phyloP scores from a whole-genome alignment of 2,113 vertebrate genomes.

The Laterallus jamaicensis region DNA sequence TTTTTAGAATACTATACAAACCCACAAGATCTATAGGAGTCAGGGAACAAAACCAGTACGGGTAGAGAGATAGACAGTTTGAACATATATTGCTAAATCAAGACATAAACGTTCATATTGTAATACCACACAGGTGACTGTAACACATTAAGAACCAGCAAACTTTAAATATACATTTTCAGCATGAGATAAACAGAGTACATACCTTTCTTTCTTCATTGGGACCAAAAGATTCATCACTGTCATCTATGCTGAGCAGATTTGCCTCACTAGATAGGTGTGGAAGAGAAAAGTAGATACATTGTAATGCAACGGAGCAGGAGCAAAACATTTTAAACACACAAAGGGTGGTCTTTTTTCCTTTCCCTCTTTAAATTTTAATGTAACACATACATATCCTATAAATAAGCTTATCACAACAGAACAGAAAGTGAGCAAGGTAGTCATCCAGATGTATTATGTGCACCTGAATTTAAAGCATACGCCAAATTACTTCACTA shows the following conservation, averaged over 20 bases:
- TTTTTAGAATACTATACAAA: not conserved
- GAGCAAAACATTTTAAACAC: not conserved
- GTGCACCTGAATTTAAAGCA: not conserved
- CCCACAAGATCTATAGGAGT: not conserved
- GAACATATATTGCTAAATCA: not conserved
- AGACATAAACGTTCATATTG: not conserved
- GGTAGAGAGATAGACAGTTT: not conserved
- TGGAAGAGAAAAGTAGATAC: constrained; percentile 8
- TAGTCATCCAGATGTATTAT: not conserved
- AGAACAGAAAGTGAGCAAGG: not conserved
- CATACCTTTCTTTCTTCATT: constrained; percentile 85
- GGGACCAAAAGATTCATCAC: constrained; percentile 72
- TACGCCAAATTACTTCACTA: not conserved
- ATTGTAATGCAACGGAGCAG: not conserved
- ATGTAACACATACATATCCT: not conserved
- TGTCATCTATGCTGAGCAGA: constrained; percentile 84
- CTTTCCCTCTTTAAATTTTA: not conserved
- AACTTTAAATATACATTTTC: not conserved
- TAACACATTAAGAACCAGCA: not conserved
- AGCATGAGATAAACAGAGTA: not conserved
- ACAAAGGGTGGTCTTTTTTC: not conserved
- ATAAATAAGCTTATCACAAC: not conserved
- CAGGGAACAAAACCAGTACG: not conserved
- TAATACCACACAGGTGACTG: not conserved
- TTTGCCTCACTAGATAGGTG: constrained; percentile 74